phyloP scores from a whole-genome alignment of 1,140 invertebrate genomes.

The Trichogramma pretiosum region DNA sequence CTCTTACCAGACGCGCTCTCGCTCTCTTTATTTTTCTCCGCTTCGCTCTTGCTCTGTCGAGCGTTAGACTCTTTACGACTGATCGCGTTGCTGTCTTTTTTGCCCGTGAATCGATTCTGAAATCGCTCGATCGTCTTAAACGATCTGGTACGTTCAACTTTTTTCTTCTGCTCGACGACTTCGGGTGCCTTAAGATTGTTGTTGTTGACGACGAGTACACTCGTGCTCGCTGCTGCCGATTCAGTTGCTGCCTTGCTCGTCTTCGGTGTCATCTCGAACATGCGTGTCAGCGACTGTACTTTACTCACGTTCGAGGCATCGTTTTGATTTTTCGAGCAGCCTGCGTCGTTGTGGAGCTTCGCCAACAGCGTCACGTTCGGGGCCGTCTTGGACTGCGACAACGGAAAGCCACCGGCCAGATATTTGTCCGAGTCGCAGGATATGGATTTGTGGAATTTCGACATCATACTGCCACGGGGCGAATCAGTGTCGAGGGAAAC shows the following conservation, averaged over 20 bases:
- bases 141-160: slow-evolving; percentile 40
- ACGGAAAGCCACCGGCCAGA: slow-evolving; percentile 35
- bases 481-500: slow-evolving; percentile 38
- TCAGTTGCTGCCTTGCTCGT: slow-evolving; percentile 1
- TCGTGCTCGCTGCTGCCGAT: slow-evolving; percentile 19
- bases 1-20: too few species aligned
- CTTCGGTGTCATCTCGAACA: slow-evolving; percentile 39
- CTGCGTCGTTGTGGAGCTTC: slow-evolving; percentile 30
- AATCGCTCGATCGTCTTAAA: slow-evolving; percentile 44
- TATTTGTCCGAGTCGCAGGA: slow-evolving; percentile 28
- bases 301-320: slow-evolving; percentile 26
- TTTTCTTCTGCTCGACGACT: slow-evolving; percentile 26
- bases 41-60: slow-evolving; percentile 31
- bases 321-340: slow-evolving; percentile 23
- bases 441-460: slow-evolving; percentile 26
- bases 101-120: slow-evolving; percentile 35
- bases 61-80: slow-evolving; percentile 28
- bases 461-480: slow-evolving; percentile 21
- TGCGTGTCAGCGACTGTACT: slow-evolving; percentile 40
- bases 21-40: too few species aligned
- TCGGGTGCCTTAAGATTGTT: neutral
- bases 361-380: slow-evolving; percentile 22
- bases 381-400: slow-evolving; percentile 25
- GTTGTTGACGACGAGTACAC: slow-evolving; percentile 23
- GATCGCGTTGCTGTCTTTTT: slow-evolving; percentile 26